Base-by-base conservation (phyloP, 2,797 vertebrate species). In the Typhlichthys subterraneus region DNA sequence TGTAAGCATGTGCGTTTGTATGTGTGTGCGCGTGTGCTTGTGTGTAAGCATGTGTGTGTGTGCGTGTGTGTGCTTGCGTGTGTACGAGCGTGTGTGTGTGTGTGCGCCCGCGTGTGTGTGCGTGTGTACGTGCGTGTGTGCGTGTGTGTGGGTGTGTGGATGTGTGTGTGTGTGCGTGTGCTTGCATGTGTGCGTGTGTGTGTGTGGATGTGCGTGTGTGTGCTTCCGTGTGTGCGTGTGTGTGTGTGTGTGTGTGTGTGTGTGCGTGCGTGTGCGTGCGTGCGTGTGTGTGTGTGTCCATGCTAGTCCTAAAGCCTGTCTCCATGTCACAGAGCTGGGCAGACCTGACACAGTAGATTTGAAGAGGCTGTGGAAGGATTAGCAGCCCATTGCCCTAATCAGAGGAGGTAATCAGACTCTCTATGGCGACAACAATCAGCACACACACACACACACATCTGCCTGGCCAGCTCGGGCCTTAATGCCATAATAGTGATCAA, bases 401-500 rank as follows among this genome's bases (percentile, higher is more conserved):
- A 90, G 85, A 70, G 62, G 59, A 78, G 79, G 85, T 85, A 90
- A 90, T 90, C 90, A 87, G 82, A 87, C 85, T 84, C 81, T 85
- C 81, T 77, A 83, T 88, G 87, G 88, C 81, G 82, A 87, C 85
- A 86, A 89, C 89, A 91, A 91, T 88, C 88, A 84, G 85, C 23
- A 23, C 23, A 23, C 23, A 23, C 23, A 23, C 72, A 81, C 67
- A 84, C 83, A 88, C 89, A 91, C 92, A 94, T 94, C 91, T 93
- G 93, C 81, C 91, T 89, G 84, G 88, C 89, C 82, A 91, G 91
- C 89, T 90, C 90, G 79, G 86, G 77, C 86, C 80, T 82, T 91
- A 90, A 94, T 91, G 86, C 91, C 85, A 89, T 92, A 90, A 93
- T 89, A 90, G 90, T 87, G 85, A 90, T 92, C 84, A 89, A 92